These are phyloP conservation scores for Lasioglossum zephyrum DNA, from an alignment of 2,888 invertebrate genomes.

Conservation along the genomic window DNA sequence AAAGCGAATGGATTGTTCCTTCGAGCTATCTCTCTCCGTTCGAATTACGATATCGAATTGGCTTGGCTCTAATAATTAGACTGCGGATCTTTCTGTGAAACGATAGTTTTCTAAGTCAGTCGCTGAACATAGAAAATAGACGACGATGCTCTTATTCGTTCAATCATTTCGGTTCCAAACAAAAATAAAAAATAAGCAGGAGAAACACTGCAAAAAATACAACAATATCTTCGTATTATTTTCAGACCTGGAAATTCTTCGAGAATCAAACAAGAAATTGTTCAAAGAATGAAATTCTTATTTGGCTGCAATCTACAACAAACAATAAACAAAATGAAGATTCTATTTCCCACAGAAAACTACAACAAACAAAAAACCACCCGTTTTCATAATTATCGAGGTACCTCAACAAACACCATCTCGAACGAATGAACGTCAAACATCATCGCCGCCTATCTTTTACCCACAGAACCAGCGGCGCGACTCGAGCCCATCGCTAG, in stretches of 20 bases:
- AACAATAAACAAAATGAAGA: neutral
- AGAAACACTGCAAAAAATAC: too few species aligned
- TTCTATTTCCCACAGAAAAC: neutral
- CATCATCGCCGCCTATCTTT: neutral
- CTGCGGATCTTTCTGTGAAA: neutral
- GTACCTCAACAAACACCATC: neutral
- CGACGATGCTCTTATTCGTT: neutral
- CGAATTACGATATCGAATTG: neutral
- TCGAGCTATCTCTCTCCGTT: neutral
- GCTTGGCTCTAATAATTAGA: neutral
- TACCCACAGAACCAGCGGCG: neutral
- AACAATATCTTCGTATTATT: too few species aligned
- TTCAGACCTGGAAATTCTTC: too few species aligned
- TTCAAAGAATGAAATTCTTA: too few species aligned
- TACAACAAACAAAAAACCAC: neutral
- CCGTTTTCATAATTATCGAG: neutral
- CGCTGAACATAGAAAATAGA: too few species aligned
- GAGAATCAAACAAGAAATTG: too few species aligned
- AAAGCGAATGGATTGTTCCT: neutral
- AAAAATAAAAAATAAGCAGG: too few species aligned
- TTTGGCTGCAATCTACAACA: too few species aligned
- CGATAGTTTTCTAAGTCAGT: neutral
- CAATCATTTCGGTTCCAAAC: neutral
- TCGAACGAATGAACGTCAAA: neutral
- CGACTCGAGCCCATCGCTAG: neutral